These are phyloP conservation scores for Venusia cambrica DNA, from an alignment of 2,888 invertebrate species.

Conservation along the genomic window DNA sequence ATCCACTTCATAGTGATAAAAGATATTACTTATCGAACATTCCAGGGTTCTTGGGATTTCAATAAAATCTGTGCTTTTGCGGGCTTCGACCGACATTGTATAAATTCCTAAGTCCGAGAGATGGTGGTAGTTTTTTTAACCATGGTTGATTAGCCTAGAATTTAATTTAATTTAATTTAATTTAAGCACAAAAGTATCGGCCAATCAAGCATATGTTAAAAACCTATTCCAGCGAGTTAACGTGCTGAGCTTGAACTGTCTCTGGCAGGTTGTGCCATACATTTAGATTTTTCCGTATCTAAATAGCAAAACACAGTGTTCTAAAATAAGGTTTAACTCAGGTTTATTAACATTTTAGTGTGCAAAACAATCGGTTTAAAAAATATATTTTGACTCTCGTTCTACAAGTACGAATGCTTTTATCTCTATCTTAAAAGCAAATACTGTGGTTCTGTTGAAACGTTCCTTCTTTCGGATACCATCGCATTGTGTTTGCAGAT, in stretches of 20 bases:
- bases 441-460: constrained; percentile 37
- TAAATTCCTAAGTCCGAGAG: constrained; percentile 33
- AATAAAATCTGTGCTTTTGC: constrained; percentile 45
- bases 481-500: constrained; percentile 13
- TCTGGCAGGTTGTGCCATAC: too few species aligned
- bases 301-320: too few species aligned
- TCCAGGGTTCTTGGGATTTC: constrained; percentile 34
- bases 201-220: too few species aligned
- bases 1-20: constrained; percentile 24
- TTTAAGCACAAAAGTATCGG: too few species aligned
- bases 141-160: too few species aligned
- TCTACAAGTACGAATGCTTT: constrained; percentile 45
- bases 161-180: too few species aligned
- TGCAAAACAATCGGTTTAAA: not conserved
- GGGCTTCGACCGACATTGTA: constrained; percentile 45
- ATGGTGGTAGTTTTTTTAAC: not conserved
- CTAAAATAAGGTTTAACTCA: too few species aligned
- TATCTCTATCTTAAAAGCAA: constrained; percentile 56
- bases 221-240: too few species aligned
- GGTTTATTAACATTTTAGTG: too few species aligned
- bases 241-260: too few species aligned
- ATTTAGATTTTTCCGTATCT: too few species aligned
- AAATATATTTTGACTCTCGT: not conserved
- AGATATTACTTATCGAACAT: constrained; percentile 22
- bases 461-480: constrained; percentile 21